These are phyloP conservation scores for Epinephelus coioides DNA, from an alignment of 2,797 vertebrate genomes.

Conservation along the genomic window DNA sequence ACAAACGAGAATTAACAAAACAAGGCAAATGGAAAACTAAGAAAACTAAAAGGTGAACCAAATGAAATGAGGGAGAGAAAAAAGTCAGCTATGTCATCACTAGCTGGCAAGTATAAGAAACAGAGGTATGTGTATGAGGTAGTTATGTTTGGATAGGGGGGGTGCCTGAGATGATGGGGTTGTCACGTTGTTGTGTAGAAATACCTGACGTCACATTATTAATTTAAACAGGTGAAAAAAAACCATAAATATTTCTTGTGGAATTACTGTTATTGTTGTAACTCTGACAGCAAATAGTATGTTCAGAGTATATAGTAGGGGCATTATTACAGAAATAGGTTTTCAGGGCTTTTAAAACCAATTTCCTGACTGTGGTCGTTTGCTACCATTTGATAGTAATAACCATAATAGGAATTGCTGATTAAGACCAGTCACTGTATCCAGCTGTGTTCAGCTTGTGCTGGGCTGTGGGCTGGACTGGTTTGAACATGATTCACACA, in stretches of 20 bases:
- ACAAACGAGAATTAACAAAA: background rate
- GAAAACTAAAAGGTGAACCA: background rate
- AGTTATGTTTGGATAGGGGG: background rate
- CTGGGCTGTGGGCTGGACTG: constrained; percentile 11
- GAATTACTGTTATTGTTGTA: background rate
- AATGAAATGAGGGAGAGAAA: background rate
- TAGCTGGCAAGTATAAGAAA: no score
- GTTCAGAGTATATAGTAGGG: background rate
- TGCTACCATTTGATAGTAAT: constrained; percentile 5
- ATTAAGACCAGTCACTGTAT: constrained; percentile 29
- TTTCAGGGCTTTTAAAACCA: constrained; percentile 4
- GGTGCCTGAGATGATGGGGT: background rate
- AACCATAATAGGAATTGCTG: background rate
- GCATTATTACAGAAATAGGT: background rate
- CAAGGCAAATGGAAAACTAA: background rate
- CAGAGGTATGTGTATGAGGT: background rate
- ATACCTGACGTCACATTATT: background rate
- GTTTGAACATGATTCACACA: constrained; percentile 61
- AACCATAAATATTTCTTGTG: background rate
- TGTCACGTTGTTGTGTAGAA: background rate
- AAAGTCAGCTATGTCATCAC: background rate
- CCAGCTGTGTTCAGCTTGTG: constrained; percentile 38
- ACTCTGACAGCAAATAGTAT: background rate
- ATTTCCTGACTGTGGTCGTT: constrained; percentile 3
- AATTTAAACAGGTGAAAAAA: background rate